These are phyloP conservation scores for Lasioglossum calceatum DNA, from an alignment of 2,888 invertebrate species.

Conservation along the genomic window DNA sequence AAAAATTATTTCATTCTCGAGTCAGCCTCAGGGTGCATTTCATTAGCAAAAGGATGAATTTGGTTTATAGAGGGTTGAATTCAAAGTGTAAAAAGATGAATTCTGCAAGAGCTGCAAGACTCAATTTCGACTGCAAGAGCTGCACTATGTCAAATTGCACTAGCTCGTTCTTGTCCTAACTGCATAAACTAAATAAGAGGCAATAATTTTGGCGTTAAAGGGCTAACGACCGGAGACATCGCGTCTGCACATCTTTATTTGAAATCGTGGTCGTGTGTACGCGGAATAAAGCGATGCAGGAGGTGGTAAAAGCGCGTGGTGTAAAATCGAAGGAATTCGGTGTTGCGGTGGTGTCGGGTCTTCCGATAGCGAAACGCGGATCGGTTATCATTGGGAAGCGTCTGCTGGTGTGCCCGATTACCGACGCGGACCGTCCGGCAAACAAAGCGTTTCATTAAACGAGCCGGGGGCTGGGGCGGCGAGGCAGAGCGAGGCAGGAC, in stretches of 20 bases:
- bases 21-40: too few relatives aligned
- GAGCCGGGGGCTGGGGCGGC: not conserved
- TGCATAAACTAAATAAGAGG: not conserved
- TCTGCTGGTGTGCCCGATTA: not conserved
- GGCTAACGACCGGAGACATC: not conserved
- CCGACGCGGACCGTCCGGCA: slow-evolving; percentile 10
- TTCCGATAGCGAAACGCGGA: not conserved
- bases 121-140: too few relatives aligned
- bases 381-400: not conserved
- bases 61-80: too few relatives aligned
- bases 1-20: too few relatives aligned
- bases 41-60: too few relatives aligned
- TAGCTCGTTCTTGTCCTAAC: too few relatives aligned
- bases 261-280: not conserved
- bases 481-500: not conserved
- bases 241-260: too few relatives aligned
- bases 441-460: slow-evolving; percentile 46
- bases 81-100: too few relatives aligned
- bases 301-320: not conserved
- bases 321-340: not conserved
- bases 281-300: not conserved
- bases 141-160: too few relatives aligned
- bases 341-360: not conserved
- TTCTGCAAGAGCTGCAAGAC: too few relatives aligned
- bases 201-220: not conserved